Evolutionary conservation across 1,140 invertebrate genomes (phyloP).

Genomic region (Anastrepha obliqua): DNA sequence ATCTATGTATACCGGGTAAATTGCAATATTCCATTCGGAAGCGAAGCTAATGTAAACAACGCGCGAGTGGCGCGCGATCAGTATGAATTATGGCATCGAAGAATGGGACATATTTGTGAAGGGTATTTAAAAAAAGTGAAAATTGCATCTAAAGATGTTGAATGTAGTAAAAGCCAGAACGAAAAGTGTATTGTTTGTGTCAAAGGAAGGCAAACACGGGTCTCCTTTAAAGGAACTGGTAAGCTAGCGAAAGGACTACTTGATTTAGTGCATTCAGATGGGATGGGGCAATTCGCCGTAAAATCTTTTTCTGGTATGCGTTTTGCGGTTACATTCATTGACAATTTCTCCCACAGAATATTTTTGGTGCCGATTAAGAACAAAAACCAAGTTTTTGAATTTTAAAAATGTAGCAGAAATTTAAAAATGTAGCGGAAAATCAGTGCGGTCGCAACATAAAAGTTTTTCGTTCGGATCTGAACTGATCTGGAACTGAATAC

Average conservation of each 20-base stretch:
- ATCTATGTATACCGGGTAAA: conserved; percentile 52
- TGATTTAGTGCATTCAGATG: conserved; percentile 71
- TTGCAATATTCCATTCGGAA: background rate
- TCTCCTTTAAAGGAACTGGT: conserved; percentile 58
- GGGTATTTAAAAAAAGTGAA: conserved; percentile 35
- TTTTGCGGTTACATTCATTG: conserved; percentile 75
- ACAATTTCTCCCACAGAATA: conserved; percentile 73
- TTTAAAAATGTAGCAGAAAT: conserved; percentile 68
- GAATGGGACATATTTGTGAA: conserved; percentile 58
- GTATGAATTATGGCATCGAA: conserved; percentile 57
- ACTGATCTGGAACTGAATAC: conserved; percentile 73
- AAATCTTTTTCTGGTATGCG: conserved; percentile 65
- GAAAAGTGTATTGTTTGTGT: conserved; percentile 63
- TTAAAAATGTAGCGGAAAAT: conserved; percentile 66
- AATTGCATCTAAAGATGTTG: conserved; percentile 20
- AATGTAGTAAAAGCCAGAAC: background rate
- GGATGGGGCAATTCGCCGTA: conserved; percentile 74
- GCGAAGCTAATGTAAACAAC: background rate
- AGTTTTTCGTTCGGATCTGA: conserved; percentile 62
- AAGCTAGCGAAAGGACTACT: conserved; percentile 57
- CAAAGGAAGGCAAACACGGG: conserved; percentile 63
- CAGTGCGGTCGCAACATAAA: conserved; percentile 60
- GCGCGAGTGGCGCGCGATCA: background rate
- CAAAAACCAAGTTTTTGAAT: conserved; percentile 63
- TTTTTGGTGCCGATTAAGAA: conserved; percentile 63